Percentiles rank a stretch among this genome's conserved stretches.
Evolutionary conservation across 2,797 vertebrate species (phyloP).

Genomic region (Lophotriccus pileatus): DNA sequence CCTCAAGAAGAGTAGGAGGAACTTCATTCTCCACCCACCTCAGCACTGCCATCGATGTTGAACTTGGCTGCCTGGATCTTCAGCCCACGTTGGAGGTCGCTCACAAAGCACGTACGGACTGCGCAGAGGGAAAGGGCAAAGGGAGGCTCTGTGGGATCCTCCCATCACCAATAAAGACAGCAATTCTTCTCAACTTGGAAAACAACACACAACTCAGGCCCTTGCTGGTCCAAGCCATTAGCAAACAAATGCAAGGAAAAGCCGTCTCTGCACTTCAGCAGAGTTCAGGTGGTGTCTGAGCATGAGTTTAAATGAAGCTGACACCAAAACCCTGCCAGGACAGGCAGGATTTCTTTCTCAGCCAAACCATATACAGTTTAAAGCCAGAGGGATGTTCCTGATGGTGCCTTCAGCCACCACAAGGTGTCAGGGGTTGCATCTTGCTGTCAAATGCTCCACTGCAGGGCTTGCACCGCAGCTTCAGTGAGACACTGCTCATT

Average conservation of each 20-base stretch:
- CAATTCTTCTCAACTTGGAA: neutral
- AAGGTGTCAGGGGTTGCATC: neutral
- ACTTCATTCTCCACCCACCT: constrained; percentile 76
- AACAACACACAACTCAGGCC: neutral
- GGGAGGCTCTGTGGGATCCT: neutral
- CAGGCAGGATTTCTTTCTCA: neutral
- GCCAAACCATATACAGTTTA: neutral
- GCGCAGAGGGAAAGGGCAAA: neutral
- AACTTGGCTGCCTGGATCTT: constrained; percentile 95
- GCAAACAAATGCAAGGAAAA: neutral
- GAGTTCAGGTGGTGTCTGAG: neutral
- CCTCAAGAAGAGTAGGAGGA: neutral
- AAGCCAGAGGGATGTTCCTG: neutral
- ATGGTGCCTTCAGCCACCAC: neutral
- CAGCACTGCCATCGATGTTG: constrained; percentile 88
- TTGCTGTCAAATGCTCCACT: neutral
- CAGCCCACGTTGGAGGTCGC: constrained; percentile 91
- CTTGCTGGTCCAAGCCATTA: neutral
- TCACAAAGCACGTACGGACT: constrained; percentile 94
- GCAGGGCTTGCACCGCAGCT: neutral
- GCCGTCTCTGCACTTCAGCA: neutral
- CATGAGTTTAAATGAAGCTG: neutral
- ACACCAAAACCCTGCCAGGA: rapidly evolving
- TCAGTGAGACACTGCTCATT: neutral
- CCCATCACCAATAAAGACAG: neutral